A percentile compares a stretch with the other conserved stretches of the same genome.
phyloP scores from a whole-genome alignment of 2,888 invertebrate genomes.

The Ormyrus rosae region DNA sequence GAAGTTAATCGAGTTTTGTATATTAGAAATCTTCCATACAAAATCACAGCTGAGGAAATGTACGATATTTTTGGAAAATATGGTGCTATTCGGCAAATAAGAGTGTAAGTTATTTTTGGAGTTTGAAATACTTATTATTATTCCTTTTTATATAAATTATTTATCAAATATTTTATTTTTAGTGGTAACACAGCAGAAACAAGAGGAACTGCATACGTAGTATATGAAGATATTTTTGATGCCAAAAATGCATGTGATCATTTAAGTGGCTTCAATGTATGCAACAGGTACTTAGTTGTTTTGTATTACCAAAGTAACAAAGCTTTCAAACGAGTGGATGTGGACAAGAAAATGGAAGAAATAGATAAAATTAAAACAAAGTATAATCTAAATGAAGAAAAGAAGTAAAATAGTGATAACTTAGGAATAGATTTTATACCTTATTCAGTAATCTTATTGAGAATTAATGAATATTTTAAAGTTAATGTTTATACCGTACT shows the following conservation, averaged over 20 bases:
- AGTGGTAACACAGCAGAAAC: slow-evolving; percentile 98
- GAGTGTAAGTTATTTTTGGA: slow-evolving; percentile 86
- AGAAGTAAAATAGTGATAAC: too few relatives aligned
- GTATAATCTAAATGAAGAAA: slow-evolving; percentile 78
- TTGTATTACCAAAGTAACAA: slow-evolving; percentile 98
- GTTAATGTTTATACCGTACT: too few relatives aligned
- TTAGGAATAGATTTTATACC: too few relatives aligned
- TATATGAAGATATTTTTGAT: slow-evolving; percentile 99
- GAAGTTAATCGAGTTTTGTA: slow-evolving; percentile 98
- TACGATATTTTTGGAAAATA: slow-evolving; percentile 99
- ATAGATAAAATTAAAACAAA: slow-evolving; percentile 96
- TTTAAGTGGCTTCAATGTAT: slow-evolving; percentile 98
- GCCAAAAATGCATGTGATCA: slow-evolving; percentile 99
- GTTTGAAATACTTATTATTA: background rate
- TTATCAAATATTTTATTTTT: slow-evolving; percentile 66
- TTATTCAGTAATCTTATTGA: too few relatives aligned
- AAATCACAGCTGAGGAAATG: slow-evolving; percentile 99
- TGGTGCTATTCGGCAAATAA: slow-evolving; percentile 98
- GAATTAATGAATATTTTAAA: too few relatives aligned
- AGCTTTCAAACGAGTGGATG: slow-evolving; percentile 96
- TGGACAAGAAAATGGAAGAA: slow-evolving; percentile 97
- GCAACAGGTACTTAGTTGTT: slow-evolving; percentile 98
- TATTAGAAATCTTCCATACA: slow-evolving; percentile 97
- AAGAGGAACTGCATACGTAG: slow-evolving; percentile 98
- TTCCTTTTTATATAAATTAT: background rate